A percentile compares a stretch with the other conserved stretches of the same genome.
Conservation (phyloP, 1,140 invertebrate genomes). For the Xylocopa sonorina region DNA sequence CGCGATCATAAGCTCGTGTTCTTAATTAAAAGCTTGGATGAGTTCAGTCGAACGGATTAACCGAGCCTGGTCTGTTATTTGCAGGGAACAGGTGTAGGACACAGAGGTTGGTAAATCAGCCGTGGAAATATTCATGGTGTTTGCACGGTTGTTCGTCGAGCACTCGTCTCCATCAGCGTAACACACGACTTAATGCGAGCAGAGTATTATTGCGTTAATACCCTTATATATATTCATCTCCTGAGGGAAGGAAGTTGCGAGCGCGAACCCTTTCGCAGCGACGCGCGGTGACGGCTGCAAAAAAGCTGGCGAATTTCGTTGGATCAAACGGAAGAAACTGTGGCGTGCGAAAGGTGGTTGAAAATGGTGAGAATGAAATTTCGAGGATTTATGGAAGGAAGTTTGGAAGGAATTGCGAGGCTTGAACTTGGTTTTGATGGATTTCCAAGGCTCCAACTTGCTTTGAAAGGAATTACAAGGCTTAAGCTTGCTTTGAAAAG, state of each 20-base stretch:
- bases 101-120: conserved; percentile 25
- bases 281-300: conserved; percentile 12
- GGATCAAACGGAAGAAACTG: not conserved
- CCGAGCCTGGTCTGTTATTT: conserved; percentile 61
- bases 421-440: too few species aligned
- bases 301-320: conserved; percentile 47
- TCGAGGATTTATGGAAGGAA: too few species aligned
- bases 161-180: conserved; percentile 29
- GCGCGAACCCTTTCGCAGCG: conserved; percentile 39
- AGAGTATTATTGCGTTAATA: conserved; percentile 59
- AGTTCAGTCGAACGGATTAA: conserved; percentile 59
- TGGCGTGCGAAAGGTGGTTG: too few species aligned
- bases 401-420: too few species aligned
- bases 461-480: too few species aligned
- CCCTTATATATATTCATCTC: conserved; percentile 68
- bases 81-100: conserved; percentile 53
- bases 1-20: too few species aligned
- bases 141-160: conserved; percentile 4
- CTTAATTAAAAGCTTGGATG: too few species aligned
- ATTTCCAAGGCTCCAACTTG: too few species aligned
- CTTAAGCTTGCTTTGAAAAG: too few species aligned
- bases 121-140: conserved; percentile 34
- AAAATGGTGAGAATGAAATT: too few species aligned
- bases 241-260: conserved; percentile 26
- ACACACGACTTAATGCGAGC: conserved; percentile 21